phyloP scores from a whole-genome alignment of 1,140 invertebrate genomes.

The Drosophila santomea region DNA sequence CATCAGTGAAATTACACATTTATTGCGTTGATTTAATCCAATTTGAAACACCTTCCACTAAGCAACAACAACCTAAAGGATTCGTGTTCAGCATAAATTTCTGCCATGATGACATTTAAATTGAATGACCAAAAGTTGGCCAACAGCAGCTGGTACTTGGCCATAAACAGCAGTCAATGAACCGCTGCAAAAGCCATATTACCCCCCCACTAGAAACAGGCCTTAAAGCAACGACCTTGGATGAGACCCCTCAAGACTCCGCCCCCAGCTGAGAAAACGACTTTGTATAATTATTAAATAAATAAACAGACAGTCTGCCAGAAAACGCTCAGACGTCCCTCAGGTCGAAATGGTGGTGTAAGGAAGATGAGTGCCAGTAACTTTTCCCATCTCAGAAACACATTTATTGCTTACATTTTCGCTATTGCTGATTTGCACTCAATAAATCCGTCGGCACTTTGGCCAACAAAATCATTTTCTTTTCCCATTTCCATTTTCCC shows the following conservation, averaged over 20 bases:
- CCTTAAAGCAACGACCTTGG: slow-evolving; percentile 67
- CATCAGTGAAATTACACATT: slow-evolving; percentile 13
- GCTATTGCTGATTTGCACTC: slow-evolving; percentile 67
- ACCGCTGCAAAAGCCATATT: slow-evolving; percentile 36
- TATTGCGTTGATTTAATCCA: slow-evolving; percentile 40
- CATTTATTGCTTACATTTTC: slow-evolving; percentile 48
- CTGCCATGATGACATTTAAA: slow-evolving; percentile 66
- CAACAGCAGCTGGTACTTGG: slow-evolving; percentile 46
- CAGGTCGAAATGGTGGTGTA: slow-evolving; percentile 19
- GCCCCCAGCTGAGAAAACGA: slow-evolving; percentile 6
- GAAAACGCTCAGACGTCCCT: slow-evolving; percentile 30
- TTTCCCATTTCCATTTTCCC: slow-evolving; percentile 44
- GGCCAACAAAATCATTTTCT: slow-evolving; percentile 53
- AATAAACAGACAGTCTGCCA: slow-evolving; percentile 59
- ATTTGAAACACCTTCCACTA: slow-evolving; percentile 10
- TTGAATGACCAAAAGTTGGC: slow-evolving; percentile 43
- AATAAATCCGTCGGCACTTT: slow-evolving; percentile 72
- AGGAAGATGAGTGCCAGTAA: slow-evolving; percentile 20
- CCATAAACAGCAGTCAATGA: slow-evolving; percentile 57
- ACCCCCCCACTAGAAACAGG: slow-evolving; percentile 29
- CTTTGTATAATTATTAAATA: slow-evolving; percentile 81
- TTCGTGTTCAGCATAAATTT: slow-evolving; percentile 68
- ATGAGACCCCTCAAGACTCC: background rate
- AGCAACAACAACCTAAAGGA: background rate
- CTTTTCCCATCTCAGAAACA: slow-evolving; percentile 22